A percentile compares a stretch with the other conserved stretches of the same genome.
Evolutionary conservation across 2,888 invertebrate genomes (phyloP).

Genomic region (Dorcus parallelipipedus): DNA sequence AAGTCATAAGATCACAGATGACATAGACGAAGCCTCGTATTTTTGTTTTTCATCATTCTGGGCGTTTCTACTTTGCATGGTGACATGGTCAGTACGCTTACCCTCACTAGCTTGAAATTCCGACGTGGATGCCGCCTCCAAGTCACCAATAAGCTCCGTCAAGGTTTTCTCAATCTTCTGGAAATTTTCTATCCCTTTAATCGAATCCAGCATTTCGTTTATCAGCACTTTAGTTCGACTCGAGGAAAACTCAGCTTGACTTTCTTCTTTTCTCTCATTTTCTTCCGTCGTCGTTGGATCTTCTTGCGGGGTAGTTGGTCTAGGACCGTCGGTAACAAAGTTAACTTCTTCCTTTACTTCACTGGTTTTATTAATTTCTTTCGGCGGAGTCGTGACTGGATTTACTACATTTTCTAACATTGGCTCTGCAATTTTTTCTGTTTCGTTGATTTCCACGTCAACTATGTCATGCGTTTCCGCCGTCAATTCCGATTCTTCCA

Average conservation of each 20-base stretch:
- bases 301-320: neutral
- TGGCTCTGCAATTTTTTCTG: neutral
- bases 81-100: no score
- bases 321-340: neutral
- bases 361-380: neutral
- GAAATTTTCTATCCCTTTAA: neutral
- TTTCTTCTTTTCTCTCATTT: neutral
- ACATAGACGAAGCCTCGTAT: neutral
- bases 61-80: no score
- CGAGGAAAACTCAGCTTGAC: no score
- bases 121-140: neutral
- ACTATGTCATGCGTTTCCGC: conserved; percentile 21
- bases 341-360: neutral
- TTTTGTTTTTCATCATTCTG: neutral
- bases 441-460: conserved; percentile 20
- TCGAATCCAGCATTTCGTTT: neutral
- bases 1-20: conserved; percentile 1
- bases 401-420: no score
- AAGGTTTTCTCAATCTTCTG: neutral
- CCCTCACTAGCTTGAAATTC: neutral
- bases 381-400: neutral
- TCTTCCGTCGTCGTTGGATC: neutral
- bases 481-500: conserved; percentile 25
- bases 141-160: neutral
- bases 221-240: no score